Percentiles rank a stretch among this genome's conserved stretches.
phyloP scores from a whole-genome alignment of 2,888 invertebrate species.

The Tiphia femorata region DNA sequence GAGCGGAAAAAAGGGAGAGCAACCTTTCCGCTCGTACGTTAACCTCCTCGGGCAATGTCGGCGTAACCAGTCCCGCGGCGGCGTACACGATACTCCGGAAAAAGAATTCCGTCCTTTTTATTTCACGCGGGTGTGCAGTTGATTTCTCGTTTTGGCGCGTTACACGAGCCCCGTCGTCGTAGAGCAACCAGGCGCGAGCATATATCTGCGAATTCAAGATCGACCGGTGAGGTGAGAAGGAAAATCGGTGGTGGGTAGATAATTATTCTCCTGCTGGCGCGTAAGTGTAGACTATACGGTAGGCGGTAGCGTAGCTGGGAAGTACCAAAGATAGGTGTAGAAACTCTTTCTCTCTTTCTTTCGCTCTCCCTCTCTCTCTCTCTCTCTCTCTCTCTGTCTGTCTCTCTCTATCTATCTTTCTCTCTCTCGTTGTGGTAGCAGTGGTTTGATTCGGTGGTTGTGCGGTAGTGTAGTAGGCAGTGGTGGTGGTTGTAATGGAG shows the following conservation, averaged over 20 bases:
- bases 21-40: too few species aligned
- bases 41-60: too few species aligned
- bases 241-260: not conserved
- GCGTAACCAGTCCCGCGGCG: too few species aligned
- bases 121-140: too few species aligned
- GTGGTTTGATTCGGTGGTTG: conserved; percentile 7
- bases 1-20: too few species aligned
- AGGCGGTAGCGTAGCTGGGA: not conserved
- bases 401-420: not conserved
- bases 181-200: too few species aligned
- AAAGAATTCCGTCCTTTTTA: too few species aligned
- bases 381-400: not conserved
- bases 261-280: not conserved
- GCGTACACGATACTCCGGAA: too few species aligned
- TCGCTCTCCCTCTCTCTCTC: not conserved
- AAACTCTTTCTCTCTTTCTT: not conserved
- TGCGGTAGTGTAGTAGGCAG: conserved; percentile 4
- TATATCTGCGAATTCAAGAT: too few species aligned
- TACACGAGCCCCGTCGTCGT: too few species aligned
- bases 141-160: too few species aligned
- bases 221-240: too few species aligned
- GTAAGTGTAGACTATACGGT: not conserved
- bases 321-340: not conserved
- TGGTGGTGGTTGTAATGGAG: conserved; percentile 13
- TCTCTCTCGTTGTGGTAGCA: conserved; percentile 8